These are phyloP conservation scores for Lochmaea crataegi DNA, from an alignment of 2,888 invertebrate genomes.

Conservation along the genomic window DNA sequence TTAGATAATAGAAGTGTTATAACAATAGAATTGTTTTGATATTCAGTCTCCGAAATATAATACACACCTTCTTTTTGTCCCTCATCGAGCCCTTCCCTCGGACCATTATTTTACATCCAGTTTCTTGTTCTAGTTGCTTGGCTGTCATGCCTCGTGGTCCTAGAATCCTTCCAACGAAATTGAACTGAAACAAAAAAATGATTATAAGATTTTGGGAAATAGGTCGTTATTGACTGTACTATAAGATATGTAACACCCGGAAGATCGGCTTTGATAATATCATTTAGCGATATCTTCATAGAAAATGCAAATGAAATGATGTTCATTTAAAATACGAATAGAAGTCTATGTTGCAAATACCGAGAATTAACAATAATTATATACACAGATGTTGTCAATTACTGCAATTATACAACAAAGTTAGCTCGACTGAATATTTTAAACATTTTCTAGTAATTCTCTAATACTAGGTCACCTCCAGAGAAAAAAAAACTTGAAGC, in stretches of 20 bases:
- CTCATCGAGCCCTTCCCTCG: conserved; percentile 99
- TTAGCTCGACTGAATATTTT: neutral
- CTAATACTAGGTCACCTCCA: neutral
- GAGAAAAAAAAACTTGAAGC: neutral
- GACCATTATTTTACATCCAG: conserved; percentile 99
- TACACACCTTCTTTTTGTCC: conserved; percentile 97
- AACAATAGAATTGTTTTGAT: conserved; percentile 24
- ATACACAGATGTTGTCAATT: conserved; percentile 25
- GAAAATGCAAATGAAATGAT: conserved; percentile 7
- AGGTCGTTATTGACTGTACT: neutral
- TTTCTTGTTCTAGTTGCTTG: conserved; percentile 99
- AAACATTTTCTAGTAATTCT: conserved; percentile 2
- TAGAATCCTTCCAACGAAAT: conserved; percentile 99
- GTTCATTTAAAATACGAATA: conserved; percentile 3
- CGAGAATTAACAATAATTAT: conserved; percentile 18
- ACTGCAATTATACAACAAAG: conserved; percentile 6
- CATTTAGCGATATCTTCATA: conserved; percentile 1
- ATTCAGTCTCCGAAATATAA: neutral
- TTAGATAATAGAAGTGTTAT: neutral
- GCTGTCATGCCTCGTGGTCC: conserved; percentile 99
- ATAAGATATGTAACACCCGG: neutral
- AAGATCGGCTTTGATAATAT: neutral
- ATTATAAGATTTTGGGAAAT: neutral
- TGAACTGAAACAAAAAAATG: conserved; percentile 79
- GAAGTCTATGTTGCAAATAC: conserved; percentile 3